phyloP scores from a whole-genome alignment of 2,113 vertebrate species.

The Cavia porcellus region DNA sequence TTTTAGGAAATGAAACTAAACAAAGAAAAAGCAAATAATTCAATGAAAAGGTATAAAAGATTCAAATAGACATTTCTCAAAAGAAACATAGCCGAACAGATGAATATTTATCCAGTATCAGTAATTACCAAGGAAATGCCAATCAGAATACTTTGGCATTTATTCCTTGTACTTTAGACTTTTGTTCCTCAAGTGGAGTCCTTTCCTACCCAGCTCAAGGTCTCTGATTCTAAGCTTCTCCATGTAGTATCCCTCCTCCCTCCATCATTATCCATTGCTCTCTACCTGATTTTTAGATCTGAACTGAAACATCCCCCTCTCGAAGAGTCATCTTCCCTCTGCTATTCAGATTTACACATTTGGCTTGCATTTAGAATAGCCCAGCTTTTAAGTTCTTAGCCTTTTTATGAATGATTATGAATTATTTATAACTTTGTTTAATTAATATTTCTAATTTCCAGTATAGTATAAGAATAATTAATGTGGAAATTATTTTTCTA shows the following conservation, averaged over 20 bases:
- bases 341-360: neutral
- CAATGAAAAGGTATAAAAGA: neutral
- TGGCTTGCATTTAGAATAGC: neutral
- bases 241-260: neutral
- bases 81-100: neutral
- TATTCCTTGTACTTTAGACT: fast-evolving
- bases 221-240: neutral
- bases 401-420: neutral
- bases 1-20: neutral
- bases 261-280: neutral
- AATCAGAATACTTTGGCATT: neutral
- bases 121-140: neutral
- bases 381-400: neutral
- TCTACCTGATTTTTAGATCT: neutral
- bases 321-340: neutral
- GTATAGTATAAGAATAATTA: neutral
- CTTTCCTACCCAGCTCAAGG: too few species aligned
- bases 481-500: neutral
- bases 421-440: neutral
- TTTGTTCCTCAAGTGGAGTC: neutral
- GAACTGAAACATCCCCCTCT: neutral
- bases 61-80: neutral
- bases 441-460: neutral
- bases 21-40: neutral
- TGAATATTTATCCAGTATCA: neutral